A percentile compares a stretch with the other conserved stretches of the same genome.
Evolutionary conservation across 2,888 invertebrate species (phyloP).

Genomic region (Labia minor): DNA sequence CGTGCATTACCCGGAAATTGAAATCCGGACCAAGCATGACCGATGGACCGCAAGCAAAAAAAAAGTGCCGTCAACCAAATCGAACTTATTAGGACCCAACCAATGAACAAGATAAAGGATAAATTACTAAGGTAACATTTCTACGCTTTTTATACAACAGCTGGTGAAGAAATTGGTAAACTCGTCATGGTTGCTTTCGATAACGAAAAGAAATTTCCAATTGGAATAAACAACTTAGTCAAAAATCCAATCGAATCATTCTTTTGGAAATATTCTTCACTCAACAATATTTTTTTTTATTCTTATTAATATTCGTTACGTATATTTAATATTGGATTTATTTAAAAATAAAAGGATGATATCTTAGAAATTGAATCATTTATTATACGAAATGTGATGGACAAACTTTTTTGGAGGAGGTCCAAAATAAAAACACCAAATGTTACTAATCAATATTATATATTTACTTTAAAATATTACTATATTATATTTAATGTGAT

Average conservation of each 20-base stretch:
- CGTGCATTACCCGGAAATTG: slow-evolving; percentile 13
- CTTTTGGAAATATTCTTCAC: background rate
- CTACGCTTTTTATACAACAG: background rate
- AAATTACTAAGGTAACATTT: slow-evolving; percentile 3
- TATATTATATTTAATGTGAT: too few relatives aligned
- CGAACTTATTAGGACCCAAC: slow-evolving; percentile 3
- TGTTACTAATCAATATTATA: too few relatives aligned
- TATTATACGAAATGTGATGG: too few relatives aligned
- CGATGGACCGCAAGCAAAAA: background rate
- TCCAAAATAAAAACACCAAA: too few relatives aligned
- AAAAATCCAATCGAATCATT: background rate
- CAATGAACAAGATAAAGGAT: slow-evolving; percentile 13
- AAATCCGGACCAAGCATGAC: slow-evolving; percentile 13
- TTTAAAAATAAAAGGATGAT: too few relatives aligned
- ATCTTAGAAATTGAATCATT: too few relatives aligned
- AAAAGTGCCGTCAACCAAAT: slow-evolving; percentile 13
- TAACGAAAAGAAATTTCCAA: background rate
- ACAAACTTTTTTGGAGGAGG: too few relatives aligned
- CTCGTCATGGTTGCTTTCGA: background rate
- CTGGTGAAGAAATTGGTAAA: background rate
- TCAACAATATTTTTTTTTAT: background rate
- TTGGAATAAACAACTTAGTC: slow-evolving; percentile 7
- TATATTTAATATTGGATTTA: too few relatives aligned
- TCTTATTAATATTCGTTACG: too few relatives aligned
- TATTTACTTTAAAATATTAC: too few relatives aligned